Evolutionary conservation across 2,888 invertebrate species (phyloP), one percentile per base, ranked within the genome.

Genomic region (Sialis lutaria): DNA sequence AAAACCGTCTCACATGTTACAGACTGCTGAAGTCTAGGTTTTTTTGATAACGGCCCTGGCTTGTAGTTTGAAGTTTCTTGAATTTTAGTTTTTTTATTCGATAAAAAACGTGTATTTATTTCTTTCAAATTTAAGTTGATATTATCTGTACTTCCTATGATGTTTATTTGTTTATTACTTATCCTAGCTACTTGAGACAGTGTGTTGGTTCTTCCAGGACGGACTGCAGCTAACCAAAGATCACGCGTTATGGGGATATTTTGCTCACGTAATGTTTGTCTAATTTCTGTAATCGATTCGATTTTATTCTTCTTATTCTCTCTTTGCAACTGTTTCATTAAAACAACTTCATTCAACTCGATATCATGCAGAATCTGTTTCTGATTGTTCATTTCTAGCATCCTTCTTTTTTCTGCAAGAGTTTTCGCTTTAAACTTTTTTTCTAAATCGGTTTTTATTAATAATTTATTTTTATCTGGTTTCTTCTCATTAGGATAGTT

Each of bases 41-140:
- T 75, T 55, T 63, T 70, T 45, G 63, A 60, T 42, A 77, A 58
- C 4, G 77, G 77, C 0, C 75, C 76, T 4, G 77, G 72, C 55
- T 67, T 73, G 57, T 75, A 74, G 54, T 33, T 44, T 7, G 10
- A 44, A 10, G 13, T 12, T 12, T 9, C 34, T 31, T 44, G 10
- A 13, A 10, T 41, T 10, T 10, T 10, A 22, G n/a, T n/a, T 33
- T 43, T 43, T 33, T 31, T n/a, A 40, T 10, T 37, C 8, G 7
- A 37, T 12, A 10, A 4, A 10, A 8, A n/a, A 37, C 6, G 37
- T 6, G 12, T 6, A 37, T 6, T 37, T 6, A 6, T 6, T 6
- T 10, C 12, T 37, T 7, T 37, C 37, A 37, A 12, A 37, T 8
- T 37, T 37, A 6, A 7, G 1, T 37, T 5, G 4, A 5, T 37